Conservation (phyloP, 35 echinoderm and acorn worm species). For the Anneissia japonica region DNA sequence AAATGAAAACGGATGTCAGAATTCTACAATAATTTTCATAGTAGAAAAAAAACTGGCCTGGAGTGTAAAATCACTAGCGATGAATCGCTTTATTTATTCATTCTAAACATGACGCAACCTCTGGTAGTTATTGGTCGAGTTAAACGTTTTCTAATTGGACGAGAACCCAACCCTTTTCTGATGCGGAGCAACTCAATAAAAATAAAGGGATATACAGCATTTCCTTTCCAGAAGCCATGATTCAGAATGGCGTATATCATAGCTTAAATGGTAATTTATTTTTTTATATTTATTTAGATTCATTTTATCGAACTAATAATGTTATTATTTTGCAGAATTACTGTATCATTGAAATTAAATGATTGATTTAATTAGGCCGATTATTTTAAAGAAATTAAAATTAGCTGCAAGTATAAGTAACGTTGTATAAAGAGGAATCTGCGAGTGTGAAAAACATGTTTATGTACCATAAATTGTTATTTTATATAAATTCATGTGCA, state of each 20-base stretch:
- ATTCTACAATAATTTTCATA: neutral
- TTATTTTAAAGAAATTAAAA: no score
- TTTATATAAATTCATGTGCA: neutral
- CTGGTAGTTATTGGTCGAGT: neutral
- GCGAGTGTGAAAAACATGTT: no score
- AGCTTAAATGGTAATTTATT: neutral
- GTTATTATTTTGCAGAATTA: neutral
- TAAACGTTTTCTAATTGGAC: neutral
- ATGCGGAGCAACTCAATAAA: no score
- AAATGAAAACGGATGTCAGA: neutral
- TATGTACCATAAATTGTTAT: neutral
- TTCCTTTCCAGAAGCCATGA: neutral
- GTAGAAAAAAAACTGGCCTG: neutral
- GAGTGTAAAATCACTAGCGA: neutral
- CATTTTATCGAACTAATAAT: neutral
- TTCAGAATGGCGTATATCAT: neutral
- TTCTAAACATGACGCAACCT: neutral
- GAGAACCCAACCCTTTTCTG: no score
- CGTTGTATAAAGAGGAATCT: no score
- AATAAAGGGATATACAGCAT: neutral
- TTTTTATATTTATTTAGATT: neutral
- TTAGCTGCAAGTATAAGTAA: no score
- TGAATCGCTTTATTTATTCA: no score
- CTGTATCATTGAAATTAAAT: no score
- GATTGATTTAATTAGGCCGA: no score